Evolutionary conservation across 1,140 invertebrate species (phyloP), one percentile per base, ranked within the genome.

Genomic region (Ephestia elutella): DNA sequence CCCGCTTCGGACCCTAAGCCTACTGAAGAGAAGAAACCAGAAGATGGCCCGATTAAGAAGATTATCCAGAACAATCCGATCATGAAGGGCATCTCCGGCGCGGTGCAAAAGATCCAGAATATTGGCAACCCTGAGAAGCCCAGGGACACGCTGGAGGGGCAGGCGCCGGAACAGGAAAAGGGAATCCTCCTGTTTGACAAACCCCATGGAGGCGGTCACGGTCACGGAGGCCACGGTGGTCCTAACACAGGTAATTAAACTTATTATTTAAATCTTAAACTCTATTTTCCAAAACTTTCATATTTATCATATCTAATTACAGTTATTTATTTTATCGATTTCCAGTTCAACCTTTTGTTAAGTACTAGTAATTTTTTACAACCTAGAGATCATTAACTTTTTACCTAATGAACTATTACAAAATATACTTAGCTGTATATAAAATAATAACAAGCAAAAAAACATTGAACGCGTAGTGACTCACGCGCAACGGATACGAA

Each of bases 41-140:
- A 32, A 44, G 35, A 60, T 3, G 79, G 76, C 0, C 79, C 82
- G 0, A 80, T 85, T 19, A 70, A 73, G 21, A 78, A 82, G 60
- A 67, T 86, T 5, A 67, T 84, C 0, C 74, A 80, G 48, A 84
- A 76, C 55, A 85, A 78, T 50, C 80, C 85, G 0, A 75, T 87
- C 9, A 74, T 75, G 5, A 70, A 84, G 56, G 76, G 79, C 9
- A 71, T 86, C 5, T 65, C 74, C 8, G 65, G 66, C 3, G 73
- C 80, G 10, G 77, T 80, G 13, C 73, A 86, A 30, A 77, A 65
- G 54, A 65, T 86, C 49, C 78, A 82, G 54, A 62, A 63, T 19
- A 62, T 72, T 25, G 67, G 68, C 9, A 75, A 75, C 17, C 70
- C 73, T 5, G 77, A 75, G 13, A 78, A 70, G 19, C 80, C 81